These are phyloP conservation scores for Pangasius larnaudii DNA, from an alignment of 2,797 vertebrate species.

Conservation along the genomic window DNA sequence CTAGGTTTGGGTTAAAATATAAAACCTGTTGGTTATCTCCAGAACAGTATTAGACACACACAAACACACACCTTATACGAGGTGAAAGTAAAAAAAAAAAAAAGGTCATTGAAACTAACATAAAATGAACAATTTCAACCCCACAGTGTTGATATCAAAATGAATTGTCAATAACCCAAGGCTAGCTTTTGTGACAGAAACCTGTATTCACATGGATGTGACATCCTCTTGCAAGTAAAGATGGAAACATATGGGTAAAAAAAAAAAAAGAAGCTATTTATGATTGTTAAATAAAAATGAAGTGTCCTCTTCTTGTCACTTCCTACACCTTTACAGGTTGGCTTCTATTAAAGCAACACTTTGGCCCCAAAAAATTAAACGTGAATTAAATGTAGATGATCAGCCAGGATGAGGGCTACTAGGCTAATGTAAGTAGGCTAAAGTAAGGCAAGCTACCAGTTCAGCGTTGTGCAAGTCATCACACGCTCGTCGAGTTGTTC, in stretches of 20 bases:
- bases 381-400: neutral
- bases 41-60: neutral
- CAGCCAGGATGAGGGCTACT: neutral
- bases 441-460: neutral
- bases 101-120: neutral
- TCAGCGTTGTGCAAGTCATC: neutral
- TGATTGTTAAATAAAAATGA: neutral
- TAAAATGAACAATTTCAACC: neutral
- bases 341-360: neutral
- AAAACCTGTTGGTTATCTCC: neutral
- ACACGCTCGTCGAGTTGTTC: neutral
- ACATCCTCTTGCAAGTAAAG: neutral
- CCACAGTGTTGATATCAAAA: neutral
- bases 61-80: neutral
- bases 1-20: conserved; percentile 30
- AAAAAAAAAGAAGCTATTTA: neutral
- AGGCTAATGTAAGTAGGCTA: neutral
- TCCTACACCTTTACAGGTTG: neutral
- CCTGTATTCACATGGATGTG: neutral
- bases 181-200: neutral
- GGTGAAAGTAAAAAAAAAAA: neutral
- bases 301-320: neutral
- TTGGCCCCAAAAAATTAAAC: neutral
- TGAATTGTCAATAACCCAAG: neutral
- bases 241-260: neutral